Base-by-base conservation (phyloP, 1,140 invertebrate species). In the Drosophila pseudoobscura region DNA sequence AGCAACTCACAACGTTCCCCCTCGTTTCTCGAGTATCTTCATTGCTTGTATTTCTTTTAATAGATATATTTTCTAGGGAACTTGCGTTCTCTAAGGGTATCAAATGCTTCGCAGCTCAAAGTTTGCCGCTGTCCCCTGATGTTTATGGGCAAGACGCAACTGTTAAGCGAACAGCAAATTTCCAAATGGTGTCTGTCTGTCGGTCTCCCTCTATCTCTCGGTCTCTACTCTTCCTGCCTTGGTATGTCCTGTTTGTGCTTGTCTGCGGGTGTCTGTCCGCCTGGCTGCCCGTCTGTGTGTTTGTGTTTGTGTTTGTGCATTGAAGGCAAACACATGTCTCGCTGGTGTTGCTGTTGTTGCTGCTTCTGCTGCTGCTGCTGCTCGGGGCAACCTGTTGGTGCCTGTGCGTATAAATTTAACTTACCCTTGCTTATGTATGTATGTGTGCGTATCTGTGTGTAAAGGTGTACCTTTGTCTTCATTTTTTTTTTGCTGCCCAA, bases 361-460 rank as follows among this genome's bases (percentile, higher is more conserved):
- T 17, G 17, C 17, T 17, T 17, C 3, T 31, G 31, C 9, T 35
- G 3, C 35, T 13, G 35, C 26, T 53, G 70, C 58, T 68, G 24
- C 31, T 31, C 26, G 39, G 6, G 52, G 78, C 82, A 87, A 85
- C 80, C 82, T 85, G 80, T 85, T 85, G 80, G 68, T 31, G 41
- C 17, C 26, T 75, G 20, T 66, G 62, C 49, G 44, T 75, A 50
- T 75, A 75, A 75, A 75, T 75, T 59, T 49, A 58, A 54, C 53
- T 44, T 35, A 20, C 31, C 53, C 31, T 31, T 46, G 55, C 47
- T 41, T 51, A 41, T 44, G 44, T 54, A 50, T 45, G 43, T 57
- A 20, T 54, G 6, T 9, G n/a, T 29, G 8, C 3, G 20, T 15
- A 15, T 49, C 5, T 54, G 11, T 58, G 41, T 29, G 45, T 51